These are phyloP conservation scores for Eristalis arbustorum DNA, from an alignment of 2,888 invertebrate genomes.

Conservation along the genomic window DNA sequence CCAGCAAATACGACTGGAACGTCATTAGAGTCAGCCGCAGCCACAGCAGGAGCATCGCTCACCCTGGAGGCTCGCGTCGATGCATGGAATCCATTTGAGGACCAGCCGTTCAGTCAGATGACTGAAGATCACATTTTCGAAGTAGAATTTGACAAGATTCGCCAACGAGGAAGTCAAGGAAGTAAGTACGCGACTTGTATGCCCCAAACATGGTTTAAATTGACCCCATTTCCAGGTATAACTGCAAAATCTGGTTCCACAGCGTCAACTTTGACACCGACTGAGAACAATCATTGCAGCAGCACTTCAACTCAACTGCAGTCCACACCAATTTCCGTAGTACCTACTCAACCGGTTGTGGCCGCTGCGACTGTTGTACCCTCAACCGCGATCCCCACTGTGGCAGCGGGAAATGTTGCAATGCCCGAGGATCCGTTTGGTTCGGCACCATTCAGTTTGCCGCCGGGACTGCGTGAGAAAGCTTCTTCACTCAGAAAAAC, in stretches of 20 bases:
- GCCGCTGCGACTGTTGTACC: conserved; percentile 23
- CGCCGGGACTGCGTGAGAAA: conserved; percentile 81
- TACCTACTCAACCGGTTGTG: conserved; percentile 35
- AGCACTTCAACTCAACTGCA: conserved; percentile 54
- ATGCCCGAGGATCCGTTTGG: conserved; percentile 88
- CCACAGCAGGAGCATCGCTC: conserved; percentile 58
- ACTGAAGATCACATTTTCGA: conserved; percentile 91
- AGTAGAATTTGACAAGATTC: conserved; percentile 90
- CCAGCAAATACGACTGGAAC: conserved; percentile 57
- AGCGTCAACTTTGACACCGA: conserved; percentile 78
- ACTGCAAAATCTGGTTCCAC: conserved; percentile 79
- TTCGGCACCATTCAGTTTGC: conserved; percentile 90
- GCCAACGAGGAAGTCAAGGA: conserved; percentile 87
- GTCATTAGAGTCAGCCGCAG: conserved; percentile 72
- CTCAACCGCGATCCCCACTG: conserved; percentile 48
- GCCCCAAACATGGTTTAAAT: neutral
- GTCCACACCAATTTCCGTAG: conserved; percentile 54
- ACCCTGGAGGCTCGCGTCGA: conserved; percentile 80
- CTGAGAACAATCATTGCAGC: conserved; percentile 74
- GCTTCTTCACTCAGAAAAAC: conserved; percentile 79
- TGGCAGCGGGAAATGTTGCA: conserved; percentile 73
- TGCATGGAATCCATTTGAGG: conserved; percentile 93
- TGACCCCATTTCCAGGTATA: conserved; percentile 74
- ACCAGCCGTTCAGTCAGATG: conserved; percentile 87
- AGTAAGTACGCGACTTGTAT: conserved; percentile 84